Evolutionary conservation across 2,888 invertebrate genomes (phyloP).

Genomic region (Dendrolimus pini): DNA sequence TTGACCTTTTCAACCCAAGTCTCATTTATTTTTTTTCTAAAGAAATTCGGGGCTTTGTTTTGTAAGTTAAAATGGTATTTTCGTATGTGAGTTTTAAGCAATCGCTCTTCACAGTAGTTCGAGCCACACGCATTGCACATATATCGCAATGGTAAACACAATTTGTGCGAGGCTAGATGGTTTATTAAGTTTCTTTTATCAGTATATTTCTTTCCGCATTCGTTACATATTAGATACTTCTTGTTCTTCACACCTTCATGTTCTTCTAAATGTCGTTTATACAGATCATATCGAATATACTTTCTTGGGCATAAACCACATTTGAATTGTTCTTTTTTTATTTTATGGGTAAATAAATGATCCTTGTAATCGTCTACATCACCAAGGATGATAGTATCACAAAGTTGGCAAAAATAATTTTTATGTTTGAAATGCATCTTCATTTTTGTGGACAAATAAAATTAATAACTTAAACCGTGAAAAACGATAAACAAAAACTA

Average conservation of each 20-base stretch:
- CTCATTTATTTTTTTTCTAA: slow-evolving; percentile 39
- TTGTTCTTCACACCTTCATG: slow-evolving; percentile 24
- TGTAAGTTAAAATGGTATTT: slow-evolving; percentile 42
- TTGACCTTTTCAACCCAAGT: slow-evolving; percentile 48
- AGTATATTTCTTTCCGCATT: slow-evolving; percentile 42
- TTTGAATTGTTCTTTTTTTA: slow-evolving; percentile 30
- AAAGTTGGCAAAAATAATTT: slow-evolving; percentile 30
- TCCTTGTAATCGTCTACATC: slow-evolving; percentile 29
- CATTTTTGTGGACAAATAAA: slow-evolving; percentile 7
- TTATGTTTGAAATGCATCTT: slow-evolving; percentile 3
- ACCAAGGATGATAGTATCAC: slow-evolving; percentile 31
- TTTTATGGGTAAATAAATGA: slow-evolving; percentile 40
- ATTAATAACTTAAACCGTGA: too few species aligned
- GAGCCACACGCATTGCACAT: slow-evolving; percentile 41
- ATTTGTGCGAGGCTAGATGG: slow-evolving; percentile 46
- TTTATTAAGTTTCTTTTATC: slow-evolving; percentile 42
- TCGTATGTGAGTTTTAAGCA: slow-evolving; percentile 43
- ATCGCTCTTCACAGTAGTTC: slow-evolving; percentile 41
- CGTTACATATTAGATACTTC: slow-evolving; percentile 36
- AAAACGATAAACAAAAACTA: slow-evolving; percentile 7
- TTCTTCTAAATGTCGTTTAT: slow-evolving; percentile 25
- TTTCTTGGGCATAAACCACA: slow-evolving; percentile 38
- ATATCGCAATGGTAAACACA: slow-evolving; percentile 18
- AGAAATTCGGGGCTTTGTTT: slow-evolving; percentile 15
- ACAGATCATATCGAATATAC: slow-evolving; percentile 42